Evolutionary conservation across 2,888 invertebrate genomes (phyloP).

Genomic region (Coelopa pilipes): DNA sequence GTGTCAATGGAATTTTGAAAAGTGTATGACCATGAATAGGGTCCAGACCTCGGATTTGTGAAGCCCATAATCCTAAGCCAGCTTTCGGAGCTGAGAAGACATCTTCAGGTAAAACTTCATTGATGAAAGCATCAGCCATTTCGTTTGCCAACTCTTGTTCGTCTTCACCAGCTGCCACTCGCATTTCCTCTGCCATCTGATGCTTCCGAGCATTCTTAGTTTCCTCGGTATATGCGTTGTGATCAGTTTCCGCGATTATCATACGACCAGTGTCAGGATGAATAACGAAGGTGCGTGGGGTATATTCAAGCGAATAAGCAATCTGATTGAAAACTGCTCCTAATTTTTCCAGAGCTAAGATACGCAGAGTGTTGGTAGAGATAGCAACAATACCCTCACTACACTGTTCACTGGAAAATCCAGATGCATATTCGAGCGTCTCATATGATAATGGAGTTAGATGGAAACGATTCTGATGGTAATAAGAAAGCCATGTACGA

Average conservation of each 20-base stretch:
- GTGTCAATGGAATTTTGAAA: slow-evolving; percentile 83
- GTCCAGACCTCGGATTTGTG: slow-evolving; percentile 85
- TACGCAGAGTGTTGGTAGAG: slow-evolving; percentile 95
- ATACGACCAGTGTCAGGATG: slow-evolving; percentile 92
- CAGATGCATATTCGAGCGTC: slow-evolving; percentile 96
- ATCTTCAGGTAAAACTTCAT: slow-evolving; percentile 93
- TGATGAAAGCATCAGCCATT: slow-evolving; percentile 96
- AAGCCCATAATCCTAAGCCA: slow-evolving; percentile 96
- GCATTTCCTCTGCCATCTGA: slow-evolving; percentile 99
- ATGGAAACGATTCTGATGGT: slow-evolving; percentile 96
- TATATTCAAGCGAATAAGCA: slow-evolving; percentile 91
- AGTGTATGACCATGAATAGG: slow-evolving; percentile 84
- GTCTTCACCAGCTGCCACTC: slow-evolving; percentile 95
- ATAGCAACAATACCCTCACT: slow-evolving; percentile 99
- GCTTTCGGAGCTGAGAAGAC: slow-evolving; percentile 97
- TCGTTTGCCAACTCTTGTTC: slow-evolving; percentile 96
- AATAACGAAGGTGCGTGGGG: slow-evolving; percentile 93
- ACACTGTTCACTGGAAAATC: slow-evolving; percentile 97
- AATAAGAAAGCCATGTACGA: slow-evolving; percentile 97
- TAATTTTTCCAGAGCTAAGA: slow-evolving; percentile 96
- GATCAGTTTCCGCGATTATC: slow-evolving; percentile 95
- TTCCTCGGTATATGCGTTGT: slow-evolving; percentile 97
- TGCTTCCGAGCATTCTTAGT: slow-evolving; percentile 90
- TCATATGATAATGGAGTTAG: slow-evolving; percentile 96
- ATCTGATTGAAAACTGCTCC: slow-evolving; percentile 99